A percentile compares a stretch with the other conserved stretches of the same genome.
These are phyloP conservation scores for Axea sp. DNA, from an alignment of 2,888 invertebrate genomes.

Conservation along the genomic window DNA sequence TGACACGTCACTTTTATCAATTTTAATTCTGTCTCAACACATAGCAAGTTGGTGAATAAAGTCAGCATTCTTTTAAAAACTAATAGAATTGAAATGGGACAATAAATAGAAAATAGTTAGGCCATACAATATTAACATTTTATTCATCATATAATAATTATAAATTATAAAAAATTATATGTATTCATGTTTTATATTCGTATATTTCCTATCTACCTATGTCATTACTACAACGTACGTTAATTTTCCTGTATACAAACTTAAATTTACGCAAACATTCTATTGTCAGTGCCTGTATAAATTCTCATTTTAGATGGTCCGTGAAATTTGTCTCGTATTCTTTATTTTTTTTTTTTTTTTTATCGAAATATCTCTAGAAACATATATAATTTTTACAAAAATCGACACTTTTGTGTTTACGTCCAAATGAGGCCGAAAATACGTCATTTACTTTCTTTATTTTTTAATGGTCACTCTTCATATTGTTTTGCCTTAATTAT, in stretches of 20 bases:
- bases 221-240: conserved; percentile 63
- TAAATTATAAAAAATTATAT: conserved; percentile 76
- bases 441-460: conserved; percentile 59
- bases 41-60: no score
- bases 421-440: conserved; percentile 62
- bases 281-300: conserved; percentile 64
- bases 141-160: conserved; percentile 73
- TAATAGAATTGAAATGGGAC: neutral
- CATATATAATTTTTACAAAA: conserved; percentile 56
- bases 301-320: conserved; percentile 56
- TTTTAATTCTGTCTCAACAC: no score
- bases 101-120: conserved; percentile 43
- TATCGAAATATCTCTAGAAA: conserved; percentile 52
- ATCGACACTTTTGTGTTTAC: conserved; percentile 52
- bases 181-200: conserved; percentile 67
- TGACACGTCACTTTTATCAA: no score
- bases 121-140: conserved; percentile 74
- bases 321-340: conserved; percentile 49
- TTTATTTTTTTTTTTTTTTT: no score
- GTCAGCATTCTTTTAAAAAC: no score
- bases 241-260: conserved; percentile 64
- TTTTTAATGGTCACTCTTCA: conserved; percentile 27
- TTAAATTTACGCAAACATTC: conserved; percentile 64
- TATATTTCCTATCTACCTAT: conserved; percentile 69
- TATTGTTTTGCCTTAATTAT: conserved; percentile 41